Percentiles rank a stretch among this genome's conserved stretches.
These are phyloP conservation scores for Thaleichthys pacificus DNA, from an alignment of 2,797 vertebrate genomes.

Conservation along the genomic window DNA sequence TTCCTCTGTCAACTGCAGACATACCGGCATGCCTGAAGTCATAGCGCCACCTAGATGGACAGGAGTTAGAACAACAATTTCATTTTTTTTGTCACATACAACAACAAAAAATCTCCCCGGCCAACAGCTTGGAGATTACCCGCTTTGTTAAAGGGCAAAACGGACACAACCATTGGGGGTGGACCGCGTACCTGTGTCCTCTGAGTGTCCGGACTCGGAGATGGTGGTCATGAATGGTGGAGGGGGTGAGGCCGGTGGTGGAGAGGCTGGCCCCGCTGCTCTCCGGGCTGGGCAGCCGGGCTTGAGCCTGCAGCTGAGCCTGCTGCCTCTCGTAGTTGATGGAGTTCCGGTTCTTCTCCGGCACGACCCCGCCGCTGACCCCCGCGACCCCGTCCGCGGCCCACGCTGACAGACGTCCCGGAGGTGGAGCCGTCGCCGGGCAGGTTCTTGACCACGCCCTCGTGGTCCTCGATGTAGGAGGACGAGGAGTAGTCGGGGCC, in stretches of 20 bases:
- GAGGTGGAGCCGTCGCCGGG: conserved; percentile 79
- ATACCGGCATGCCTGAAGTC: conserved; percentile 74
- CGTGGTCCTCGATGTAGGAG: conserved; percentile 89
- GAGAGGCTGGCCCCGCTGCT: conserved; percentile 3
- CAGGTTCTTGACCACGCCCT: conserved; percentile 89
- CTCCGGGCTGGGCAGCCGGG: not conserved
- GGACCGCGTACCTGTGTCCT: not conserved
- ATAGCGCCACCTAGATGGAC: conserved; percentile 49
- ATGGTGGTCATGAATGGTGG: conserved; percentile 7
- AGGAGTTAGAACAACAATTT: not conserved
- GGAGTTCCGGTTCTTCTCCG: conserved; percentile 83
- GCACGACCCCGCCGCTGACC: not conserved
- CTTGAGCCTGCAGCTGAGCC: conserved; percentile 29
- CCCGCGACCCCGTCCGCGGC: not conserved
- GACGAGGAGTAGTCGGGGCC: conserved; percentile 85
- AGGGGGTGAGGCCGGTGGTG: not conserved
- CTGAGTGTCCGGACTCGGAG: conserved; percentile 1
- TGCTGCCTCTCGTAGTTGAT: conserved; percentile 88
- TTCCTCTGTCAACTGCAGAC: conserved; percentile 91
- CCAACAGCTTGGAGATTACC: too few relatives aligned
- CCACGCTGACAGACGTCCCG: conserved; percentile 64
- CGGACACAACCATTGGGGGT: not conserved
- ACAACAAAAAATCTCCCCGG: too few relatives aligned
- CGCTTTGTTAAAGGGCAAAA: not conserved
- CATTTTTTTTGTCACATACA: too few relatives aligned